These are phyloP conservation scores for Phocides pigmalion DNA, from an alignment of 1,140 invertebrate species.

Conservation along the genomic window DNA sequence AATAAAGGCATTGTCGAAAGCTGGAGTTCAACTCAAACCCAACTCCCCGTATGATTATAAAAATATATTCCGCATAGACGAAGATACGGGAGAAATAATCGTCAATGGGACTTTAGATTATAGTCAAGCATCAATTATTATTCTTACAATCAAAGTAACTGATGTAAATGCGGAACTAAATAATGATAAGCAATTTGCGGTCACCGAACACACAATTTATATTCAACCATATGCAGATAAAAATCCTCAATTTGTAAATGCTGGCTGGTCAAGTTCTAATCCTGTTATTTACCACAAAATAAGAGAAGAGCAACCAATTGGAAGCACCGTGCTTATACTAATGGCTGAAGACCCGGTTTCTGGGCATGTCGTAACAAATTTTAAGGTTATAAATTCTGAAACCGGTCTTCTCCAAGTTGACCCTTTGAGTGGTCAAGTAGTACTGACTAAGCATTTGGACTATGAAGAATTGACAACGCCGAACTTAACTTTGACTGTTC, in stretches of 20 bases:
- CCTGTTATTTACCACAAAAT: constrained; percentile 88
- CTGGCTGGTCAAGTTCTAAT: constrained; percentile 87
- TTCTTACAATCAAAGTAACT: constrained; percentile 89
- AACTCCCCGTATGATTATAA: constrained; percentile 87
- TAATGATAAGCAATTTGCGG: constrained; percentile 87
- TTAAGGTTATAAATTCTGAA: constrained; percentile 83
- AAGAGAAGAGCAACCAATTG: constrained; percentile 91
- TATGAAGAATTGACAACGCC: constrained; percentile 88
- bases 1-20: constrained; percentile 89
- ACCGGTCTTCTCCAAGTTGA: constrained; percentile 85
- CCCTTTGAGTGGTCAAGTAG: constrained; percentile 88
- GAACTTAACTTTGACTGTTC: constrained; percentile 88
- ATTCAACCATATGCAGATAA: constrained; percentile 91
- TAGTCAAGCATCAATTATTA: constrained; percentile 91
- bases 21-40: constrained; percentile 87
- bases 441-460: constrained; percentile 89
- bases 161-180: constrained; percentile 89
- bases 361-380: constrained; percentile 86
- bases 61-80: constrained; percentile 88
- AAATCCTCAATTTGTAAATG: constrained; percentile 90
- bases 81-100: constrained; percentile 87
- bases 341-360: constrained; percentile 90
- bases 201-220: constrained; percentile 90
- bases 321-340: constrained; percentile 89
- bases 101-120: constrained; percentile 90